Evolutionary conservation across 2,888 invertebrate genomes (phyloP).

Genomic region (Patella pellucida): DNA sequence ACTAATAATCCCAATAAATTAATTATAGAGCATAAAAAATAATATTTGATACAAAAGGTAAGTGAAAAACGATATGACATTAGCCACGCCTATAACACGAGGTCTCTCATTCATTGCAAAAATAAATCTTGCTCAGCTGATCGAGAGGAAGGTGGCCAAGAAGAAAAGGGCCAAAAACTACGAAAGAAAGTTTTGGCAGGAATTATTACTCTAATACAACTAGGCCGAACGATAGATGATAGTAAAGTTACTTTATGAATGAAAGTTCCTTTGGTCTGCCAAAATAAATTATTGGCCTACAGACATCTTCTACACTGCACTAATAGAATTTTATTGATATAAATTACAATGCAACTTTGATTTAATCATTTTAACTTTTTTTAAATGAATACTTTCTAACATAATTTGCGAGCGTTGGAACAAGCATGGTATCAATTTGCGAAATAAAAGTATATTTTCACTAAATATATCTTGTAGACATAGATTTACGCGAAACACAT

Average conservation of each 20-base stretch:
- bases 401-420: too few species aligned
- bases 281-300: neutral
- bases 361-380: too few species aligned
- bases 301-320: too few species aligned
- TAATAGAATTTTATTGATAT: too few species aligned
- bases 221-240: neutral
- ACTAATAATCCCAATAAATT: too few species aligned
- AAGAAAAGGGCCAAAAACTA: constrained; percentile 11
- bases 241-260: constrained; percentile 5
- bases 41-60: neutral
- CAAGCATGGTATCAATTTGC: too few species aligned
- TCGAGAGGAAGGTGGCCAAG: constrained; percentile 1
- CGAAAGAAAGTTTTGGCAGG: constrained; percentile 10
- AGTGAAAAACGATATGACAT: constrained; percentile 2
- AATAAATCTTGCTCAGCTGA: constrained; percentile 12
- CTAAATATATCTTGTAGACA: too few species aligned
- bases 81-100: neutral
- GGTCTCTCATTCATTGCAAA: constrained; percentile 7
- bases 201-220: constrained; percentile 1
- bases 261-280: constrained; percentile 4
- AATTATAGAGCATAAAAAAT: too few species aligned
- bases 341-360: too few species aligned
- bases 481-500: constrained; percentile 6
- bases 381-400: too few species aligned
- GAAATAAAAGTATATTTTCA: too few species aligned